Evolutionary conservation across 2,888 invertebrate genomes (phyloP).

Genomic region (Apotomis turbidana): DNA sequence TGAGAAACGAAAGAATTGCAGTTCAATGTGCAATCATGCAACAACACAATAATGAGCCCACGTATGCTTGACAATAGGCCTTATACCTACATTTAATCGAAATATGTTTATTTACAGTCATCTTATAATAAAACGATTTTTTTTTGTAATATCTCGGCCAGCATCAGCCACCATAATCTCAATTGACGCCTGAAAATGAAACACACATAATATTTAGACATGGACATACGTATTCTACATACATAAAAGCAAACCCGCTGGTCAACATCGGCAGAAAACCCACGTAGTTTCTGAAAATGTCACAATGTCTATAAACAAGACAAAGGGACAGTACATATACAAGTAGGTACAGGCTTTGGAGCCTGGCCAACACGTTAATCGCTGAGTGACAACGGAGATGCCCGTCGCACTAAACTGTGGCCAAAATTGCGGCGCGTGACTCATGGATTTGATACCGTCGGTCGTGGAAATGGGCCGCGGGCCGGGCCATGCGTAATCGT

Average conservation of each 20-base stretch:
- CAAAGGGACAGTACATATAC: slow-evolving; percentile 33
- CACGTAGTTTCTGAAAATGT: slow-evolving; percentile 34
- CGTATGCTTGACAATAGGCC: slow-evolving; percentile 1
- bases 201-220: not conserved
- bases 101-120: not conserved
- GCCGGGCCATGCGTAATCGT: slow-evolving; percentile 29
- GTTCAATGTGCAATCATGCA: slow-evolving; percentile 25
- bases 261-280: slow-evolving; percentile 26
- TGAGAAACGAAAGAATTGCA: slow-evolving; percentile 11
- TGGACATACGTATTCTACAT: slow-evolving; percentile 2
- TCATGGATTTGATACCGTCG: slow-evolving; percentile 49
- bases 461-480: slow-evolving; percentile 36
- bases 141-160: not conserved
- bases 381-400: slow-evolving; percentile 62
- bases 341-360: slow-evolving; percentile 58
- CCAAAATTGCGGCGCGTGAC: slow-evolving; percentile 55
- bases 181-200: not conserved
- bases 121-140: not conserved
- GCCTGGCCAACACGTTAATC: slow-evolving; percentile 60
- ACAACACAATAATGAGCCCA: slow-evolving; percentile 5
- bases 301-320: slow-evolving; percentile 38
- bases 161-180: not conserved
- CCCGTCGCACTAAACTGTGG: slow-evolving; percentile 50
- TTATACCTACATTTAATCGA: not conserved
- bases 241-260: slow-evolving; percentile 14